phyloP scores from a whole-genome alignment of 2,797 vertebrate genomes.

The Semaprochilodus insignis region DNA sequence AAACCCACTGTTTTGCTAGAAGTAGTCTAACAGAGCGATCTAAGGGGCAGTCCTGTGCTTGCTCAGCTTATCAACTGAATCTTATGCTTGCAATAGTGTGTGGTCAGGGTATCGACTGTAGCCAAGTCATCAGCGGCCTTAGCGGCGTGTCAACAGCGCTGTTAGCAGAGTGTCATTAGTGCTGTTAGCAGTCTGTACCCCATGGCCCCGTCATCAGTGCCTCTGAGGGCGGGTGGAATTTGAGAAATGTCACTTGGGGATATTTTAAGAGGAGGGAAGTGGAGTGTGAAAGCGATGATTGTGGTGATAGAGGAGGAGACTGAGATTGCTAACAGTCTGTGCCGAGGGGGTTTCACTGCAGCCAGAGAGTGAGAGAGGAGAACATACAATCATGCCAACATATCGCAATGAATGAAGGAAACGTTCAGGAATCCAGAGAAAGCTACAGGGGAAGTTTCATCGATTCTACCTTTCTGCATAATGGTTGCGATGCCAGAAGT shows the following conservation, averaged over 20 bases:
- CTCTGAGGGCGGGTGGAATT: conserved; percentile 2
- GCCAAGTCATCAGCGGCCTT: neutral
- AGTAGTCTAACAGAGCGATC: neutral
- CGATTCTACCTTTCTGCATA: no score
- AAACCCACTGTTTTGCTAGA: neutral
- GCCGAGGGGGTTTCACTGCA: neutral
- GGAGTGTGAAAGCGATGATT: conserved; percentile 26
- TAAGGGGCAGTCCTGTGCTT: neutral
- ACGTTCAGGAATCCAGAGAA: neutral
- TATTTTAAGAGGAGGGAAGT: conserved; percentile 13
- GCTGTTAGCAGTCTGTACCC: neutral
- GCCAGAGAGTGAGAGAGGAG: neutral
- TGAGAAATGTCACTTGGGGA: conserved; percentile 19
- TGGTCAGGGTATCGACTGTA: neutral
- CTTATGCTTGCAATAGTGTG: neutral
- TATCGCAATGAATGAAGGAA: no score
- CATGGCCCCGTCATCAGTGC: neutral
- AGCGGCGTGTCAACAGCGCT: neutral
- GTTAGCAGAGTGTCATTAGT: conserved; percentile 10
- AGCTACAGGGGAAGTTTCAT: no score
- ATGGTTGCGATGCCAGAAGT: no score
- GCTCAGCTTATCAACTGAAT: conserved; percentile 16
- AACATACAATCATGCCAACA: neutral
- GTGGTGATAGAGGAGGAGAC: conserved; percentile 20
- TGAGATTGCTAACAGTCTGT: neutral